Evolutionary conservation across 2,797 vertebrate species (phyloP).

Genomic region (Toxotes lorentzi): DNA sequence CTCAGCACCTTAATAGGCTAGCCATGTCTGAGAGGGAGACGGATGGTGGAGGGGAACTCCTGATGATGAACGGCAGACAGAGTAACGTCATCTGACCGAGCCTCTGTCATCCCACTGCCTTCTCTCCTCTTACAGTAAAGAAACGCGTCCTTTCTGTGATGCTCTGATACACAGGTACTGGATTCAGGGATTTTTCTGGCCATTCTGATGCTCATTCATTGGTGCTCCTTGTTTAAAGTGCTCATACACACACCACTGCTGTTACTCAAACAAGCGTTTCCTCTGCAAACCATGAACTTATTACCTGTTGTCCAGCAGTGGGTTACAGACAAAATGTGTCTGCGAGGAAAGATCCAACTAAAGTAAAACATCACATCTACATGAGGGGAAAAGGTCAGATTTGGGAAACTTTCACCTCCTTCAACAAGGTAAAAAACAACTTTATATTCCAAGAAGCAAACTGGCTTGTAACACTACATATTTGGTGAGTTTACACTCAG

Average conservation of each 20-base stretch:
- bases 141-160: not conserved
- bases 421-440: no score
- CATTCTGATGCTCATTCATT: no score
- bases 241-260: no score
- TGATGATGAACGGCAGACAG: conserved; percentile 55
- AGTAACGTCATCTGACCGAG: not conserved
- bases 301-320: no score
- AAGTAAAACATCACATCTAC: no score
- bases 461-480: not conserved
- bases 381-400: not conserved
- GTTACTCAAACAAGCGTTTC: no score
- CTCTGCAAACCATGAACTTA: not conserved
- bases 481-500: not conserved
- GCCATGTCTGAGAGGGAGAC: conserved; percentile 46
- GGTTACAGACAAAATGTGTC: no score
- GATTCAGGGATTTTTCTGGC: no score
- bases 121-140: not conserved
- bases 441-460: not conserved
- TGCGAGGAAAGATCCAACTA: no score
- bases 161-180: not conserved
- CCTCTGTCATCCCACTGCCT: not conserved
- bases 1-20: conserved; percentile 74
- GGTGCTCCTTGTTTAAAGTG: no score
- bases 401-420: no score
- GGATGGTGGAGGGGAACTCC: conserved; percentile 7